Conservation (phyloP, 2,797 vertebrate genomes). For the Phaenicophaeus curvirostris region DNA sequence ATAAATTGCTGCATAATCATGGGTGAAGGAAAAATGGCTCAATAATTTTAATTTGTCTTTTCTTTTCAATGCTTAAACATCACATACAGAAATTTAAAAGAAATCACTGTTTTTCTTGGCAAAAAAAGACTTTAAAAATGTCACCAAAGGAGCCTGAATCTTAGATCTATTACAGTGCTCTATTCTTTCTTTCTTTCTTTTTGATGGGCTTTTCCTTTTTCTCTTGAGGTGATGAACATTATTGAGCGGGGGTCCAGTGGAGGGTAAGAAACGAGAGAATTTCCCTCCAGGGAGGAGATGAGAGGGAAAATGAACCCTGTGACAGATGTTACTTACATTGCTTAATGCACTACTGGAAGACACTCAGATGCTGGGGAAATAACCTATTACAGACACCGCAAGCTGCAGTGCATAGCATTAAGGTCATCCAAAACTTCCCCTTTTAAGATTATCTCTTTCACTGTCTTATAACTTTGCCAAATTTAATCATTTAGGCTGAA, state of each 20-base stretch:
- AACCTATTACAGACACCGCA: conserved; percentile 4
- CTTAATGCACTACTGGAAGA: conserved; percentile 57
- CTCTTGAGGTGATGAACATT: conserved; percentile 23
- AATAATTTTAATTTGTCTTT: conserved; percentile 42
- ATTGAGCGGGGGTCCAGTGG: conserved; percentile 21
- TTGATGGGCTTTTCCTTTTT: conserved; percentile 3
- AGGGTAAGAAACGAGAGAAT: conserved; percentile 52
- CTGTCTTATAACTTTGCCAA: neutral
- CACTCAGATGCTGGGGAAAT: conserved; percentile 44
- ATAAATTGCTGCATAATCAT: conserved; percentile 57
- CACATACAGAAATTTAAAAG: neutral
- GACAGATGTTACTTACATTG: conserved; percentile 56
- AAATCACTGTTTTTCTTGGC: conserved; percentile 43
- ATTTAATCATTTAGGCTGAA: conserved; percentile 20
- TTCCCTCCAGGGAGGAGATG: conserved; percentile 41
- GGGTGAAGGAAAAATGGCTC: conserved; percentile 27
- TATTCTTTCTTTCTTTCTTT: neutral
- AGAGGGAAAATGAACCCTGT: conserved; percentile 40
- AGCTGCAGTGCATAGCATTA: neutral
- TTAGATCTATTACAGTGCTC: neutral
- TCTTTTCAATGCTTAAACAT: conserved; percentile 20
- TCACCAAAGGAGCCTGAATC: conserved; percentile 11
- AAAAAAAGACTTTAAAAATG: neutral
- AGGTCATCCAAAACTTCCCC: neutral
- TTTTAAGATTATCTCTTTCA: conserved; percentile 20